Evolutionary conservation across 2,888 invertebrate genomes (phyloP).

Genomic region (Papilio demoleus): DNA sequence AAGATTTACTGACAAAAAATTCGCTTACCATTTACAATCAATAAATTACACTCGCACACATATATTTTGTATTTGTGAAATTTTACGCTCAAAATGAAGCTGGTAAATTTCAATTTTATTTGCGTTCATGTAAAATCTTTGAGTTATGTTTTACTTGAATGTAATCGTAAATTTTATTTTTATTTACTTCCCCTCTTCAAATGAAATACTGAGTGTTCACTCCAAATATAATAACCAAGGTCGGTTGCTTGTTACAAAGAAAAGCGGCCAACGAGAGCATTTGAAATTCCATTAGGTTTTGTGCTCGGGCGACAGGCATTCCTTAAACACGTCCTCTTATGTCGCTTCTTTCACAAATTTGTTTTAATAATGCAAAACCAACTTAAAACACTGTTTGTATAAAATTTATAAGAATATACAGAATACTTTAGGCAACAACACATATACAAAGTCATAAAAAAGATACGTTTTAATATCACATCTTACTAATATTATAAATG

Average conservation of each 20-base stretch:
- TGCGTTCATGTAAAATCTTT: background rate
- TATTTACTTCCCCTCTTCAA: background rate
- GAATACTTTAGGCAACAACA: background rate
- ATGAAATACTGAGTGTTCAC: background rate
- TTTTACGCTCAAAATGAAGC: too few species aligned
- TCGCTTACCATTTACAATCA: constrained; percentile 19
- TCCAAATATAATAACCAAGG: constrained; percentile 21
- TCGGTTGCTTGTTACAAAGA: constrained; percentile 8
- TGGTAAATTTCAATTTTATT: too few species aligned
- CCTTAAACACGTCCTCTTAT: constrained; percentile 17
- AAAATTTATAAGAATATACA: background rate
- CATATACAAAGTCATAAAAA: background rate
- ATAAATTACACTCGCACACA: constrained; percentile 10
- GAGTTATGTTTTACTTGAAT: background rate
- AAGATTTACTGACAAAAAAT: constrained; percentile 16
- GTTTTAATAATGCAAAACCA: constrained; percentile 16
- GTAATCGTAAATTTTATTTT: background rate
- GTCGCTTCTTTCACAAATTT: constrained; percentile 18
- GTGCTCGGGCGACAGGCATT: constrained; percentile 22
- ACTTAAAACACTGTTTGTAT: background rate
- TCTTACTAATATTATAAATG: too few species aligned
- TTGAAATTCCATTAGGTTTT: constrained; percentile 32
- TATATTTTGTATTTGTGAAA: background rate
- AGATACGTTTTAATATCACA: too few species aligned
- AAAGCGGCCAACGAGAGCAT: constrained; percentile 7